phyloP scores from a whole-genome alignment of 2,888 invertebrate genomes.

The Dicyrtoma fusca region DNA sequence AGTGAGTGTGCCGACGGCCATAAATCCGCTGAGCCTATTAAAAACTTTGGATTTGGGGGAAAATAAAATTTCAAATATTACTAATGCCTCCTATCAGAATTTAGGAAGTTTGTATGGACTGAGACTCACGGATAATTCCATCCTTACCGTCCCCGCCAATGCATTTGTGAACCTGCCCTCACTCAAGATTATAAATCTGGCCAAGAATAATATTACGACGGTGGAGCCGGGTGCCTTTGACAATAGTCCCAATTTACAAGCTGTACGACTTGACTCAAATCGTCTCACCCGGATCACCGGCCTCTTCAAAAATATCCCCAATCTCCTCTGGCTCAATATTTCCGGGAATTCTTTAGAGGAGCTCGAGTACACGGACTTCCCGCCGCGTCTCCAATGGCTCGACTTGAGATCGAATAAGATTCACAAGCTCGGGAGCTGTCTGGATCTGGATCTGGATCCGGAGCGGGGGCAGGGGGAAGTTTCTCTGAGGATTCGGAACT shows the following conservation, averaged over 20 bases:
- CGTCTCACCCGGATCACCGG: constrained; percentile 75
- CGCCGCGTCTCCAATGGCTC: constrained; percentile 80
- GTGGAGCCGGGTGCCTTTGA: constrained; percentile 80
- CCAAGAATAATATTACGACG: constrained; percentile 78
- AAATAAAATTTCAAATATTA: constrained; percentile 78
- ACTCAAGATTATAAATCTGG: constrained; percentile 79
- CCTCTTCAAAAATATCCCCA: constrained; percentile 77
- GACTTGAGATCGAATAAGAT: constrained; percentile 85
- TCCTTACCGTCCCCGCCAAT: constrained; percentile 76
- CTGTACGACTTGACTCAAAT: constrained; percentile 80
- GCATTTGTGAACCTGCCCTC: constrained; percentile 77
- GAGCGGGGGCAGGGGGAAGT: too few relatives aligned
- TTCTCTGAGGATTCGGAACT: constrained; percentile 74
- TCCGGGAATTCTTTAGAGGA: constrained; percentile 77
- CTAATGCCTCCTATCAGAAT: constrained; percentile 77
- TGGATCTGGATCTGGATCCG: constrained; percentile 80
- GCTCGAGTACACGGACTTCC: constrained; percentile 85
- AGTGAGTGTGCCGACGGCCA: constrained; percentile 73
- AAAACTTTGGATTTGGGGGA: constrained; percentile 82
- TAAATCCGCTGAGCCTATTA: constrained; percentile 74
- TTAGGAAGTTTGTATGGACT: constrained; percentile 80
- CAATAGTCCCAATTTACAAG: constrained; percentile 74
- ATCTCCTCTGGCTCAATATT: constrained; percentile 82
- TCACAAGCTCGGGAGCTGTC: constrained; percentile 79
- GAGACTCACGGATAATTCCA: constrained; percentile 81